Evolutionary conservation across 2,797 vertebrate genomes (phyloP).

Genomic region (Bradypus variegatus): DNA sequence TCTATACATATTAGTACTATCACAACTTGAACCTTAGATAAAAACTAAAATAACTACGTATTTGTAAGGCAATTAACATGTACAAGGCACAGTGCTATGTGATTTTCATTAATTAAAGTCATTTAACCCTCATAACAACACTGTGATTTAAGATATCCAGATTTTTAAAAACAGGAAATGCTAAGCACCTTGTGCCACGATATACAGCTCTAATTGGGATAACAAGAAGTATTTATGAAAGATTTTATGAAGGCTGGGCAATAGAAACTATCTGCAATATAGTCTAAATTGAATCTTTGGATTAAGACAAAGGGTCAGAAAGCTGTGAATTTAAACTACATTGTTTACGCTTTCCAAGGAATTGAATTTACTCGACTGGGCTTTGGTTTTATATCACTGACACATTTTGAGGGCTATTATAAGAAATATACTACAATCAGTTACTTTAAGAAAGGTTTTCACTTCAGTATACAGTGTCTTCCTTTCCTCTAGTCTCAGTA

Average conservation of each 20-base stretch:
- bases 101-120: neutral
- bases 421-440: neutral
- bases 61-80: neutral
- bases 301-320: neutral
- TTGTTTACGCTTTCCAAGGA: neutral
- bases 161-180: neutral
- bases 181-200: neutral
- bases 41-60: neutral
- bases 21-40: neutral
- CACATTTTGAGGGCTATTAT: neutral
- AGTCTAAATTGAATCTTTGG: neutral
- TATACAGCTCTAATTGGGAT: neutral
- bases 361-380: neutral
- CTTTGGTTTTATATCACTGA: neutral
- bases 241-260: neutral
- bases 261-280: neutral
- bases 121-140: neutral
- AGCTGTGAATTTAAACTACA: neutral
- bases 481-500: neutral
- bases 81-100: neutral
- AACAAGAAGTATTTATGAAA: neutral
- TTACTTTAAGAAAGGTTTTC: neutral
- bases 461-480: neutral
- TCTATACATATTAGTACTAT: neutral
- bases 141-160: neutral